Percentiles rank a stretch among this genome's conserved stretches.
Evolutionary conservation across 2,797 vertebrate species (phyloP).

Genomic region (Leptatherina wallacei): DNA sequence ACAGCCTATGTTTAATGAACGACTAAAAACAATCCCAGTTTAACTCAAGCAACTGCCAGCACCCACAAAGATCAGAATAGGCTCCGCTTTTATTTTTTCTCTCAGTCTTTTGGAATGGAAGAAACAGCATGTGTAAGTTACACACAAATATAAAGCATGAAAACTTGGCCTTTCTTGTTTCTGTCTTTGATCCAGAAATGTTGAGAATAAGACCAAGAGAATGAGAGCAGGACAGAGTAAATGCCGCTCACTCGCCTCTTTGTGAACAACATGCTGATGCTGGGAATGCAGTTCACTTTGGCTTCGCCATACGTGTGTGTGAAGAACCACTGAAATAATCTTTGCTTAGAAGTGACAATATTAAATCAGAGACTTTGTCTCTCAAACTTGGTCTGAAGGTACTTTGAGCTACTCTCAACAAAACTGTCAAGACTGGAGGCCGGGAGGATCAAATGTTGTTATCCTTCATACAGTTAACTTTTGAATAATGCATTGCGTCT

Average conservation of each 20-base stretch:
- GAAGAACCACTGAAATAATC: conserved; percentile 54
- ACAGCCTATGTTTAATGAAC: conserved; percentile 60
- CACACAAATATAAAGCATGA: conserved; percentile 69
- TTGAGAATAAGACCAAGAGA: conserved; percentile 74
- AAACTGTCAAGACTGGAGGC: conserved; percentile 46
- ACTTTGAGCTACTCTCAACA: conserved; percentile 48
- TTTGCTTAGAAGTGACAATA: conserved; percentile 69
- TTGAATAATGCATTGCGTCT: conserved; percentile 39
- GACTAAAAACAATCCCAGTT: conserved; percentile 58
- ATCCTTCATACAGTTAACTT: conserved; percentile 39
- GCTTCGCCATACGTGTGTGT: conserved; percentile 50
- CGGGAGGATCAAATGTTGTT: conserved; percentile 34
- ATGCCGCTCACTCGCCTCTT: conserved; percentile 72
- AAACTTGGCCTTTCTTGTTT: conserved; percentile 75
- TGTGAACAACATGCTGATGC: conserved; percentile 66
- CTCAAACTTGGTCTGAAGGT: conserved; percentile 50
- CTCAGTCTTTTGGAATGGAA: conserved; percentile 64
- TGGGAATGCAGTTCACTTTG: conserved; percentile 56
- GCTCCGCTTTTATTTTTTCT: conserved; percentile 32
- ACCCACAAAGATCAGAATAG: conserved; percentile 63
- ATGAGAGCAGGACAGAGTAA: conserved; percentile 69
- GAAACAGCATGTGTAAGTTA: conserved; percentile 79
- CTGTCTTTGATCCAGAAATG: conserved; percentile 77
- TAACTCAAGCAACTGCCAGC: conserved; percentile 62
- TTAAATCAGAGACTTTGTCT: conserved; percentile 50